Percentiles rank a stretch among this genome's conserved stretches.
Evolutionary conservation across 2,797 vertebrate species (phyloP).

Genomic region (Gallinago nigripennis): DNA sequence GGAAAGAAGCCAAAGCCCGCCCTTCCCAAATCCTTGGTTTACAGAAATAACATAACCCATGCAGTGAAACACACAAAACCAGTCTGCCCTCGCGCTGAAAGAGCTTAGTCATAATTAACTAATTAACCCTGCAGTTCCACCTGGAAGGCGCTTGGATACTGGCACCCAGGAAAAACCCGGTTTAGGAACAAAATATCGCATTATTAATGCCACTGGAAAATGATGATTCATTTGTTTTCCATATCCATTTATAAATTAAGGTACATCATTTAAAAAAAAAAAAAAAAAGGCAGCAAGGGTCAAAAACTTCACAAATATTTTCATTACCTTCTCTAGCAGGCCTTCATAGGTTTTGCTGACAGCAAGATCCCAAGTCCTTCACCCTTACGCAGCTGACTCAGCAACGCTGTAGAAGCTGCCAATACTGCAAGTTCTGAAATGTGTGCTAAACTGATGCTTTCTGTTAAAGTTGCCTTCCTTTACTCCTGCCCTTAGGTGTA

Average conservation of each 20-base stretch:
- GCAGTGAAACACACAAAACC: not conserved
- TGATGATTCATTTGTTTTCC: slow-evolving; percentile 1
- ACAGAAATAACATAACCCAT: not conserved
- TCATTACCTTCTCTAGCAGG: not conserved
- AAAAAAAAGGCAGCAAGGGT: not conserved
- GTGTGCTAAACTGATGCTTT: not conserved
- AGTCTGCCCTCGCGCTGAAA: accelerated
- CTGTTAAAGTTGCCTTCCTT: not conserved
- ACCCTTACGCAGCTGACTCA: not conserved
- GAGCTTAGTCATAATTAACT: not conserved
- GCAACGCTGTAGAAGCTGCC: not conserved
- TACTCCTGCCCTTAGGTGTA: not conserved
- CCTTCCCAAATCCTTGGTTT: not conserved
- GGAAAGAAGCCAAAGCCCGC: not conserved
- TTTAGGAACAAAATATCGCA: not conserved
- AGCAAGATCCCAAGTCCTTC: not conserved
- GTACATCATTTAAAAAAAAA: not conserved
- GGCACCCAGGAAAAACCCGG: not conserved
- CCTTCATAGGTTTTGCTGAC: not conserved
- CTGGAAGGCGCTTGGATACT: not conserved
- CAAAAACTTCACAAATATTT: not conserved
- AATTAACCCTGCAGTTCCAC: not conserved
- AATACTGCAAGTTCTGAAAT: not conserved
- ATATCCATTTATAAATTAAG: not conserved
- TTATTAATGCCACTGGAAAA: not conserved